Conservation (phyloP, 2,888 invertebrate species). For the Hydrotaea diabolus region DNA sequence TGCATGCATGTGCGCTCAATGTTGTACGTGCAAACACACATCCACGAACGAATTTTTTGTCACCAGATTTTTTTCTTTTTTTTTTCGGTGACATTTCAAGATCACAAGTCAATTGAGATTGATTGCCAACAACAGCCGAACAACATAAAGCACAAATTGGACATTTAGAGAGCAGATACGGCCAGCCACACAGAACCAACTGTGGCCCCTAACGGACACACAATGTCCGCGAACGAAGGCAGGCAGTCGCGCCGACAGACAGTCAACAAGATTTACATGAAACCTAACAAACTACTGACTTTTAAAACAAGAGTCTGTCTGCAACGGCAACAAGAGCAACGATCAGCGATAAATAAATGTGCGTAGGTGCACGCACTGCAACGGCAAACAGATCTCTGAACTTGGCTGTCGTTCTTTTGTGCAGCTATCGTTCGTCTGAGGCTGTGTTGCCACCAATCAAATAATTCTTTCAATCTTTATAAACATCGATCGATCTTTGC, state of each 20-base stretch:
- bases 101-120: slow-evolving; percentile 66
- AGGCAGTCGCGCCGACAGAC: neutral
- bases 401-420: neutral
- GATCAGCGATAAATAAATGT: slow-evolving; percentile 29
- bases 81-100: slow-evolving; percentile 60
- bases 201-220: neutral
- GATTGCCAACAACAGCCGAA: slow-evolving; percentile 57
- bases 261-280: slow-evolving; percentile 51
- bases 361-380: slow-evolving; percentile 46
- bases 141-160: slow-evolving; percentile 53
- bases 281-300: slow-evolving; percentile 50
- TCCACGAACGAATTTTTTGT: slow-evolving; percentile 9
- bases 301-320: slow-evolving; percentile 14
- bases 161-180: slow-evolving; percentile 49
- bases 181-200: neutral
- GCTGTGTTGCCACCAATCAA: slow-evolving; percentile 51
- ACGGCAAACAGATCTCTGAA: neutral
- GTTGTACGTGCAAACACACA: neutral
- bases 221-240: neutral
- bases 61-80: neutral
- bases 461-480: slow-evolving; percentile 20
- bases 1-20: neutral
- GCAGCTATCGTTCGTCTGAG: neutral
- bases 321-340: neutral
- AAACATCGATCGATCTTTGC: slow-evolving; percentile 42